Conservation (phyloP, 1,140 invertebrate species). For the Bombus balteatus region DNA sequence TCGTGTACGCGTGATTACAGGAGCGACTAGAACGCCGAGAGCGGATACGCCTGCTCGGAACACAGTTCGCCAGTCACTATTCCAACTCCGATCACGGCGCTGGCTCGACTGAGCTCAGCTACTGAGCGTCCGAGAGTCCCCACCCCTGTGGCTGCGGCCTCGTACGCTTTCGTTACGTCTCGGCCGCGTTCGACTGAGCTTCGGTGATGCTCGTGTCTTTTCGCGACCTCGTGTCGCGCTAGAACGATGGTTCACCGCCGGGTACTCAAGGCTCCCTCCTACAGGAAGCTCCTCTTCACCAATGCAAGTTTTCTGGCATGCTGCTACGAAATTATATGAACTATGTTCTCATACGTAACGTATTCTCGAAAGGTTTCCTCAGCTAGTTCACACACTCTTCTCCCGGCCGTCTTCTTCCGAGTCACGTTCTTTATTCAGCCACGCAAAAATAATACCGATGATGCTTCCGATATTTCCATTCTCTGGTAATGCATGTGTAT, state of each 20-base stretch:
- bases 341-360: constrained; percentile 19
- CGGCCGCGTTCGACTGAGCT: constrained; percentile 20
- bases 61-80: constrained; percentile 66
- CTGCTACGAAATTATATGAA: constrained; percentile 48
- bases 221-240: constrained; percentile 61
- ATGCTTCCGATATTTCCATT: constrained; percentile 10
- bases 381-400: background rate
- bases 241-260: constrained; percentile 56
- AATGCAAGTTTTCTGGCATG: constrained; percentile 45
- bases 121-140: constrained; percentile 66
- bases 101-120: constrained; percentile 75
- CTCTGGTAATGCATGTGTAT: background rate
- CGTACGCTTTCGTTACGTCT: constrained; percentile 45
- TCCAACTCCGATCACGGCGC: constrained; percentile 76
- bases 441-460: background rate
- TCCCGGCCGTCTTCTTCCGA: background rate
- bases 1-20: constrained; percentile 49
- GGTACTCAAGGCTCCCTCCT: constrained; percentile 55
- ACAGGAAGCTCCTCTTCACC: constrained; percentile 51
- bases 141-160: constrained; percentile 44
- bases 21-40: constrained; percentile 36
- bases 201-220: constrained; percentile 33
- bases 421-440: background rate
- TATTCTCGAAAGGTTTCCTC: background rate
- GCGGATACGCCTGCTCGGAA: constrained; percentile 32